These are phyloP conservation scores for Ips typographus DNA, from an alignment of 1,140 invertebrate genomes.

Conservation along the genomic window DNA sequence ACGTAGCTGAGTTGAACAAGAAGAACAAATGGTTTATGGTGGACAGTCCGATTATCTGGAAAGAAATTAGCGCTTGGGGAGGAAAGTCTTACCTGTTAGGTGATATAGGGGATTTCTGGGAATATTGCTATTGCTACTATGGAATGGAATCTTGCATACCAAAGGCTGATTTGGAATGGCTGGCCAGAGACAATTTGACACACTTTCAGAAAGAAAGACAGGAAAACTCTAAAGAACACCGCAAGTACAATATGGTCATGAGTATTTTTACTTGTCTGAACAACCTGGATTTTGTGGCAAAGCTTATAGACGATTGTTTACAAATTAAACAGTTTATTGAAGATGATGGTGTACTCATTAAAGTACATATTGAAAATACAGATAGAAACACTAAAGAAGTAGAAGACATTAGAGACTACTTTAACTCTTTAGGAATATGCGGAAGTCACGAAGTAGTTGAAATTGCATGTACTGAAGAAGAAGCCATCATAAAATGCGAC, in stretches of 20 bases:
- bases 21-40: slow-evolving; percentile 56
- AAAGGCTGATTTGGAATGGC: slow-evolving; percentile 51
- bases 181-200: slow-evolving; percentile 39
- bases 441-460: not conserved
- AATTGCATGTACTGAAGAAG: not conserved
- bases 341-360: not conserved
- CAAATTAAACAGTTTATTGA: not conserved
- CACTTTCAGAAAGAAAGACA: not conserved
- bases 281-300: not conserved
- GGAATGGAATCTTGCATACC: slow-evolving; percentile 54
- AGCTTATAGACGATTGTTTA: not conserved
- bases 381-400: not conserved
- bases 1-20: slow-evolving; percentile 53
- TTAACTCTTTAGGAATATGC: not conserved
- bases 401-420: not conserved
- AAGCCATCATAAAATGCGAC: not conserved
- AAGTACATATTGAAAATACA: not conserved
- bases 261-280: not conserved
- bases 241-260: not conserved
- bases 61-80: slow-evolving; percentile 54
- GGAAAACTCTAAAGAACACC: not conserved
- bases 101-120: slow-evolving; percentile 57
- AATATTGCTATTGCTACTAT: slow-evolving; percentile 60
- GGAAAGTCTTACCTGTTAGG: slow-evolving; percentile 57
- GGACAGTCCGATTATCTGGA: slow-evolving; percentile 56